phyloP scores from a whole-genome alignment of 1,140 invertebrate genomes.

The Tetramorium parvispinum region DNA sequence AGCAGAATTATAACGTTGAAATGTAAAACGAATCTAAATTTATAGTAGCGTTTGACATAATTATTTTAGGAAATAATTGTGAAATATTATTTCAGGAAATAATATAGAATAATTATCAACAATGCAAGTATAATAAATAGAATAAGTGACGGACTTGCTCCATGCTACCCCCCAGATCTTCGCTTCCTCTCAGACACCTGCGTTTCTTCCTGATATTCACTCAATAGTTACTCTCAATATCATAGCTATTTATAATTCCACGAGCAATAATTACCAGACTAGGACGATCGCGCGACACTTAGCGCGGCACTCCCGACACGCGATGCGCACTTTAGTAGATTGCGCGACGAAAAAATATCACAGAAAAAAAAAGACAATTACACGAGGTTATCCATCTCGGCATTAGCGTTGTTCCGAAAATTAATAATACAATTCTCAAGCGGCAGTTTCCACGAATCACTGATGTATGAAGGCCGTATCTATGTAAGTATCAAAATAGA shows the following conservation, averaged over 20 bases:
- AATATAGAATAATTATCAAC: not conserved
- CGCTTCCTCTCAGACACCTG: too few species aligned
- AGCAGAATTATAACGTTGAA: not conserved
- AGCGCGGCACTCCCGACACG: not conserved
- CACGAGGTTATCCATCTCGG: not conserved
- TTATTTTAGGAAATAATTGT: not conserved
- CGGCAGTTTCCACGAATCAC: not conserved
- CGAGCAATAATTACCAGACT: not conserved
- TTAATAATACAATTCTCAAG: not conserved
- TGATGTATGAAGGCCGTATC: not conserved
- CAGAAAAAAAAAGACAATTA: not conserved
- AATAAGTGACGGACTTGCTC: not conserved
- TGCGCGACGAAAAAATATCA: not conserved
- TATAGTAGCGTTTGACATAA: not conserved
- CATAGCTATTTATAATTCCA: constrained; percentile 11
- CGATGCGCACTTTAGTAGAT: constrained; percentile 16
- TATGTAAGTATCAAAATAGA: not conserved
- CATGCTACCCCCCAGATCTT: not conserved
- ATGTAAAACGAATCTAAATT: not conserved
- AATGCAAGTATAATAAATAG: not conserved
- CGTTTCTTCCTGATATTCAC: not conserved
- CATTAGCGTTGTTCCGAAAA: not conserved
- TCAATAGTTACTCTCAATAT: constrained; percentile 2
- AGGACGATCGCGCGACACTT: constrained; percentile 1
- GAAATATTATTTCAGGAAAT: not conserved